Percentiles rank a stretch among this genome's conserved stretches.
phyloP scores from a whole-genome alignment of 2,888 invertebrate genomes.

The Diplazon laetatorius region DNA sequence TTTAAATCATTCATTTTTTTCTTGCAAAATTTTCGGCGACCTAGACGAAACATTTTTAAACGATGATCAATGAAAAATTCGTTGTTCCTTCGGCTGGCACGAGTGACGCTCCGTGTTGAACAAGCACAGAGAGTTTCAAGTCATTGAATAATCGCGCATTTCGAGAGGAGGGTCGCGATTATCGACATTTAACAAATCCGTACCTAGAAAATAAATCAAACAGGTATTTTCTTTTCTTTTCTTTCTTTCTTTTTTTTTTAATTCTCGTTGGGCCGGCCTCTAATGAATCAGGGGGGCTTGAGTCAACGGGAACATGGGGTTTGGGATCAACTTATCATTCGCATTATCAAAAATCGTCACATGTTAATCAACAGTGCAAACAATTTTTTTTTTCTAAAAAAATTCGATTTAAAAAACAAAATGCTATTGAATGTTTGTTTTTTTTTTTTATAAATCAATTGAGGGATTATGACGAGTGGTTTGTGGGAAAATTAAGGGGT shows the following conservation, averaged over 20 bases:
- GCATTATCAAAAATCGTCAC: slow-evolving; percentile 9
- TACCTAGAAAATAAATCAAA: slow-evolving; percentile 82
- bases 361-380: not conserved
- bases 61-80: slow-evolving; percentile 10
- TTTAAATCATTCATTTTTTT: too few species aligned
- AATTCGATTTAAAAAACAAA: too few species aligned
- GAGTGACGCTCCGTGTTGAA: slow-evolving; percentile 32
- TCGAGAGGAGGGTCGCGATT: slow-evolving; percentile 79
- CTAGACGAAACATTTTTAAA: too few species aligned
- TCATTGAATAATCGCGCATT: slow-evolving; percentile 73
- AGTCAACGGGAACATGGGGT: slow-evolving; percentile 28
- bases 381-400: too few species aligned
- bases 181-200: slow-evolving; percentile 78
- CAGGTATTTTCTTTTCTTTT: slow-evolving; percentile 67
- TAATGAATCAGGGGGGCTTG: slow-evolving; percentile 62
- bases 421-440: too few species aligned
- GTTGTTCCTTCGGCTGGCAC: slow-evolving; percentile 20
- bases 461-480: too few species aligned
- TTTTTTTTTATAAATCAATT: too few species aligned
- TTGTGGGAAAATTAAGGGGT: too few species aligned
- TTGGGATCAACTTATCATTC: slow-evolving; percentile 32
- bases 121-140: slow-evolving; percentile 47
- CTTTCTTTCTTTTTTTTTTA: slow-evolving; percentile 26
- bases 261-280: slow-evolving; percentile 79
- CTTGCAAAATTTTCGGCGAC: too few species aligned